Evolutionary conservation across 2,113 vertebrate genomes (phyloP), one percentile per base, ranked within the genome.

Genomic region (Rhinichthys klamathensis): DNA sequence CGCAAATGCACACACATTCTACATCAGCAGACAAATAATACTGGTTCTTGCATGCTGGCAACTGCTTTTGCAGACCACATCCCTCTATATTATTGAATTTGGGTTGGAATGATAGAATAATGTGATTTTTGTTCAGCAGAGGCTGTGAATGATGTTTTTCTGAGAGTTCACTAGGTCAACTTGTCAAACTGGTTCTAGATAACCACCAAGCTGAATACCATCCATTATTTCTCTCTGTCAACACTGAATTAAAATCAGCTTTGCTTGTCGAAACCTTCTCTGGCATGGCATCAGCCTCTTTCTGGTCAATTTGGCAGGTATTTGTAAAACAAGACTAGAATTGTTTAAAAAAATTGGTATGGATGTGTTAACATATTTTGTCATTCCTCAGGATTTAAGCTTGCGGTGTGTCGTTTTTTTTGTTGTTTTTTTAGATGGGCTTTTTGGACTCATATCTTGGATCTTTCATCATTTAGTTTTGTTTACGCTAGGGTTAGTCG

Each of bases 111-210:
- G 27, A 46, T 80, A 16, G 63, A 73, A 85, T 32, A 80, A 70
- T 88, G 72, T 84, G 67, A 56, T 58, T 9, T 87, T 81, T 77
- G 27, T 67, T 63, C 30, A 10, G 86, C 30, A 76, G 70, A 61
- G 83, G n/a, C 38, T 60, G 11, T 41, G 30, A 46, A 67, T 30
- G 49, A 30, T 89, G 85, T 89, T 89, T 85, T 79, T 85, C 74
- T 87, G 35, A 23, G 10, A 65, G 80, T 61, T 87, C 63, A 72
- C 32, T 70, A 46, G 72, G 61, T 88, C 58, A 80, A 27, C 46
- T 79, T 87, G 82, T 65, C 78, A 61, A 82, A 82, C 49, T 77
- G 60, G 51, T 73, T 67, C 12, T 60, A 80, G 79, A 85, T 60
- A 77, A 82, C 27, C 61, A 70, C n/a, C n/a, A 72, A 76, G 18